These are phyloP conservation scores for Vannuccia rotundouncinata DNA, from an alignment of 2,888 invertebrate genomes.

Conservation along the genomic window DNA sequence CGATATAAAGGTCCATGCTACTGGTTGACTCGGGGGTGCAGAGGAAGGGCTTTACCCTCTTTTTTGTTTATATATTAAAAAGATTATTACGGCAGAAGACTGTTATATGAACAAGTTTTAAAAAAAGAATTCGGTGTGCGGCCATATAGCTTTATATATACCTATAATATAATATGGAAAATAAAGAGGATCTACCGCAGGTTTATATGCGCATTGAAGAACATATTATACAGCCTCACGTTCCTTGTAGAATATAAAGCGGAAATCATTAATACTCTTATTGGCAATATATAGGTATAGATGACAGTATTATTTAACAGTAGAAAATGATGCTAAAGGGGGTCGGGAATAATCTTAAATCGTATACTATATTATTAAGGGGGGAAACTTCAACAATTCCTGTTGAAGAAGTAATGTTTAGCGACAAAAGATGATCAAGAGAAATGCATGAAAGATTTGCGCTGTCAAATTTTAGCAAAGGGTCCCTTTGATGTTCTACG, in stretches of 20 bases:
- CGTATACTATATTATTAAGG: no score
- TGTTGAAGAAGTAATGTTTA: conserved; percentile 15
- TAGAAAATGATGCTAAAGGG: not conserved
- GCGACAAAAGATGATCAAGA: conserved; percentile 22
- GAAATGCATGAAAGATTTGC: not conserved
- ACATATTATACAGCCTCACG: conserved; percentile 14
- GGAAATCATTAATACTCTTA: conserved; percentile 14
- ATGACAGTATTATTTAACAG: conserved; percentile 23
- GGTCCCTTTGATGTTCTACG: no score
- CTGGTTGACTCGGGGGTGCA: no score
- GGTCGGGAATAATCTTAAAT: not conserved
- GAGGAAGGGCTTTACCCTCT: no score
- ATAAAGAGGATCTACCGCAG: not conserved
- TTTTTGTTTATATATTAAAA: conserved; percentile 2
- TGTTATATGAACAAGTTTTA: not conserved
- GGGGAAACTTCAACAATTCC: not conserved
- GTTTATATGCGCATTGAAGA: not conserved
- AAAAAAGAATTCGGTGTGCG: not conserved
- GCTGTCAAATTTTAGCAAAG: not conserved
- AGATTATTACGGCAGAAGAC: not conserved
- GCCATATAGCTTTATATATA: not conserved
- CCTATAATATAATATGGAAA: no score
- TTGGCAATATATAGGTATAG: conserved; percentile 7
- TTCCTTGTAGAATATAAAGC: not conserved
- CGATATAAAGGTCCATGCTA: not conserved